These are phyloP conservation scores for Pseudomyrmex concolor DNA, from an alignment of 1,140 invertebrate species.

Conservation along the genomic window DNA sequence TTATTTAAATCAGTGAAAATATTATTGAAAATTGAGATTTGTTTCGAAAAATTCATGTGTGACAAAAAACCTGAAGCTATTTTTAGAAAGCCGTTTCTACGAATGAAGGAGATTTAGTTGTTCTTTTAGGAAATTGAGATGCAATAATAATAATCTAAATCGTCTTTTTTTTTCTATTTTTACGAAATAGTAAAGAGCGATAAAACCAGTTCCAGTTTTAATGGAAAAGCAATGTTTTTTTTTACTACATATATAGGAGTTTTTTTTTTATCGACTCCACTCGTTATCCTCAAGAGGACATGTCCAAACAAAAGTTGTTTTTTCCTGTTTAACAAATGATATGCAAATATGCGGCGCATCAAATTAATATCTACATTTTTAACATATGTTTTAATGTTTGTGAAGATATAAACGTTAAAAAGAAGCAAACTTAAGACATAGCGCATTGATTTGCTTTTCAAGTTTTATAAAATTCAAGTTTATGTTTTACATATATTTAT, in stretches of 20 bases:
- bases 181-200: conserved; percentile 80
- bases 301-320: conserved; percentile 56
- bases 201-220: conserved; percentile 84
- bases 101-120: conserved; percentile 58
- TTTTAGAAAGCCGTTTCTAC: conserved; percentile 50
- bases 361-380: too few species aligned
- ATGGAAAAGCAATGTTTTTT: conserved; percentile 80
- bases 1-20: conserved; percentile 2
- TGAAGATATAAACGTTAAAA: too few species aligned
- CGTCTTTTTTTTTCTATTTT: conserved; percentile 77
- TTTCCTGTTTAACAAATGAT: too few species aligned
- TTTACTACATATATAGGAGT: conserved; percentile 62
- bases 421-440: too few species aligned
- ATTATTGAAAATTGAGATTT: conserved; percentile 1
- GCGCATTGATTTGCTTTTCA: too few species aligned
- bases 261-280: not conserved
- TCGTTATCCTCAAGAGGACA: conserved; percentile 18
- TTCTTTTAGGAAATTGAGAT: conserved; percentile 65
- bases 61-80: too few species aligned
- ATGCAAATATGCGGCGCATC: too few species aligned
- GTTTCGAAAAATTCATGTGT: conserved; percentile 24
- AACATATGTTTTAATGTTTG: too few species aligned
- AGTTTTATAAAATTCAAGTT: too few species aligned
- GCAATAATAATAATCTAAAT: conserved; percentile 76
- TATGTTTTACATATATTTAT: too few species aligned